Conservation (phyloP, 2,113 vertebrate genomes). For the Colius striatus region DNA sequence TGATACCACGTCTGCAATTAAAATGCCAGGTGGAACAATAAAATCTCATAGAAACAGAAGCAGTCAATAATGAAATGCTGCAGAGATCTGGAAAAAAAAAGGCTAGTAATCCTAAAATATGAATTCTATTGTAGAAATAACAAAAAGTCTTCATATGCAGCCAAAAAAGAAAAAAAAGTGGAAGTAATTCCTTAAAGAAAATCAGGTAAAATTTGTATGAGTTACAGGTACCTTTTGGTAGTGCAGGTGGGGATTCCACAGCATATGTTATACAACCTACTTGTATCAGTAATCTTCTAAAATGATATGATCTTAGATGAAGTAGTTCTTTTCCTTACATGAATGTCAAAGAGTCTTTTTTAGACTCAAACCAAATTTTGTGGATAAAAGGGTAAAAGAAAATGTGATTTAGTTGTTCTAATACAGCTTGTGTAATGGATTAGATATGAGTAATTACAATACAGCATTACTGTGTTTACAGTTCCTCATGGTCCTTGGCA, state of each 20-base stretch:
- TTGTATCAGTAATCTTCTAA: background rate
- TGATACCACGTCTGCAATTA: slow-evolving; percentile 31
- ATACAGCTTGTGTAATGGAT: background rate
- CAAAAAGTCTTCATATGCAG: background rate
- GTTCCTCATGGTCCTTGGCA: background rate
- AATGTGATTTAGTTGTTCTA: background rate
- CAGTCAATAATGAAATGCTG: slow-evolving; percentile 5
- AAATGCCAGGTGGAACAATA: slow-evolving; percentile 44
- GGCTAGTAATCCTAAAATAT: background rate
- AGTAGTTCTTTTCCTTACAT: background rate
- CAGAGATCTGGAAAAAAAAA: background rate
- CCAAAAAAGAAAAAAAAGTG: background rate
- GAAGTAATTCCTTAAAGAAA: background rate
- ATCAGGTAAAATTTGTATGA: background rate
- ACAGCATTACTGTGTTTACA: background rate
- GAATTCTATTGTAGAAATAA: background rate
- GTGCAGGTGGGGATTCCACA: background rate
- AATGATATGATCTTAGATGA: background rate
- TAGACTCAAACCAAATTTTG: background rate
- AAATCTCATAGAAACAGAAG: background rate
- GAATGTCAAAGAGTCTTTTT: background rate
- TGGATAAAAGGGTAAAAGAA: background rate
- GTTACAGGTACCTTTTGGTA: background rate
- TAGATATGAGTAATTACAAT: background rate
- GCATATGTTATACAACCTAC: background rate